Evolutionary conservation across 2,888 invertebrate species (phyloP), one percentile per base, ranked within the genome.

Genomic region (Harpagoxenus sublaevis): DNA sequence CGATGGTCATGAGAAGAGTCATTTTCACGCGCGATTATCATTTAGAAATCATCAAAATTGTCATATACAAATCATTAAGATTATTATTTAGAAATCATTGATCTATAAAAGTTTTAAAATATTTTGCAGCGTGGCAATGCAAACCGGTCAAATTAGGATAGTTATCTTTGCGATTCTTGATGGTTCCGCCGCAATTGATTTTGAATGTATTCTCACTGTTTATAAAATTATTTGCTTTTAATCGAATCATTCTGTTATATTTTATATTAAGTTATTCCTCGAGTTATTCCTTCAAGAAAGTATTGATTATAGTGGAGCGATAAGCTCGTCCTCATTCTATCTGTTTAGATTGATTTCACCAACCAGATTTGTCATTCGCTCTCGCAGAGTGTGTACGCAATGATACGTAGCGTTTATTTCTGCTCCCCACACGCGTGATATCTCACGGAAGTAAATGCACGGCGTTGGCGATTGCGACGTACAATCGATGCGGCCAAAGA

Each of bases 351-450:
- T 23, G 18, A 48, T 48, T 60, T 18, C 48, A 45, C 31, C 57
- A 48, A 45, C 31, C 57, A 48, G 48, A 63, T 63, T 45, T 45
- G 35, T 48, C 42, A 55, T 31, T 78, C 55, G 28, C 15, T 66
- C 28, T 42, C 55, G 10, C 39, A 57, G 55, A 57, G 18, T 68
- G 53, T 78, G 48, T 65, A 63, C 55, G 57, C 18, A 48, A 70
- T 8, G 57, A 70, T 62, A 81, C 28, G 35, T 60, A 48, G 23
- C 23, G 48, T 81, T 81, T 71, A 79, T 70, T 70, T 60, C 68
- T 60, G 35, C 12, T 57, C 35, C 45, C 18, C 18, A 65, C 66
- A 55, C 78, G 42, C 45, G 35, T 10, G 79, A 62, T 71, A 79
- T 60, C 57, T 48, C 71, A 35, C 70, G 70, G 57, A 79, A 70